Evolutionary conservation across 1,140 invertebrate species (phyloP), one percentile per base, ranked within the genome.

Genomic region (Drosophila truncata): DNA sequence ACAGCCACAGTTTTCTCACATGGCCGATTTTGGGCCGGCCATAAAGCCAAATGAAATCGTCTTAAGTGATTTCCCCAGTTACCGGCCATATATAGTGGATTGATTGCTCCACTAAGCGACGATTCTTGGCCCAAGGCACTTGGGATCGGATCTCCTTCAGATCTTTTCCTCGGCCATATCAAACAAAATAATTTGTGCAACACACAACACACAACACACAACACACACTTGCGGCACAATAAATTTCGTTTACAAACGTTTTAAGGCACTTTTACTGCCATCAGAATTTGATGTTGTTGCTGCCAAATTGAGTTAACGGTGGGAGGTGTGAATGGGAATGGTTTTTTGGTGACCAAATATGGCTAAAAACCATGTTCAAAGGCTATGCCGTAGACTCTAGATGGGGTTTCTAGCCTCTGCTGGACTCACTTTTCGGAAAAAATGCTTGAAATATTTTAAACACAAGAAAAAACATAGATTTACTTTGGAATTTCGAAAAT

Each of bases 51-150:
- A 88, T 90, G 85, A 88, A 88, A 88, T 88, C 80, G 85, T 88
- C 84, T 84, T 88, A 88, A 88, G 84, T 88, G 84, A 84, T 88
- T 86, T 86, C 84, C 71, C 78, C 83, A 86, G 83, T 86, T 70
- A 35, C 52, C 70, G 27, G 65, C 84, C 84, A 71, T 88, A 88
- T 88, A 88, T 88, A 90, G 85, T 52, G 84, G 84, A 90, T 88
- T 88, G 84, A 88, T 88, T 88, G 84, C 84, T 84, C 84, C 71
- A 87, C 80, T 78, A 84, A 71, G 77, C 69, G 67, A 60, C 65
- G 65, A 71, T 71, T 72, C 69, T 66, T 66, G 67, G 37, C 20
- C 67, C 33, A 49, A 42, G 49, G 39, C 65, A 25, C 65, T 27
- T 11, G 25, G 13, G 44, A 33, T 61, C 44, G 18, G 16, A 41